A percentile compares a stretch with the other conserved stretches of the same genome.
phyloP scores from a whole-genome alignment of 2,888 invertebrate genomes.

The Tholera decimalis region DNA sequence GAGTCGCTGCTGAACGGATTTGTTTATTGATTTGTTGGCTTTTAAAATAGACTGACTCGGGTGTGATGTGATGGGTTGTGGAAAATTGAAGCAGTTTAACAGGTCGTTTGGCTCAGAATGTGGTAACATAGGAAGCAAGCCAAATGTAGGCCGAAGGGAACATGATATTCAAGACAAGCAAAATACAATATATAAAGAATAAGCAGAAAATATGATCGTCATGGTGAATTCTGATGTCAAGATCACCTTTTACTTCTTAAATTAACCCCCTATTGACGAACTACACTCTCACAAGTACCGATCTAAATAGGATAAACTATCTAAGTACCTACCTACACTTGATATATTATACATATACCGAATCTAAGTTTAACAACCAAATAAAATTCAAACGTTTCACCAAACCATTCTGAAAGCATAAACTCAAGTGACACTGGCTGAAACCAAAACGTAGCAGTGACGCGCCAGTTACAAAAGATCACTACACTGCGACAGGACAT shows the following conservation, averaged over 20 bases:
- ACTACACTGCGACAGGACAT: slow-evolving; percentile 21
- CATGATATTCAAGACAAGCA: neutral
- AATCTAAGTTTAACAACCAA: neutral
- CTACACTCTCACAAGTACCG: neutral
- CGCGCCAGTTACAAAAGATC: slow-evolving; percentile 37
- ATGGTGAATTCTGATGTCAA: too few species aligned
- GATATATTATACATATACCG: too few species aligned
- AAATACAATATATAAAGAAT: too few species aligned
- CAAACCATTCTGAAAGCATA: slow-evolving; percentile 33
- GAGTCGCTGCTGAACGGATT: slow-evolving; percentile 52
- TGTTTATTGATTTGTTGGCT: slow-evolving; percentile 58
- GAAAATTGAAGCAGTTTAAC: slow-evolving; percentile 23
- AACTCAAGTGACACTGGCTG: slow-evolving; percentile 21
- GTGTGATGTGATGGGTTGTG: slow-evolving; percentile 42
- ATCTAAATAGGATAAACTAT: neutral
- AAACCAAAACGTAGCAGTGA: slow-evolving; percentile 33
- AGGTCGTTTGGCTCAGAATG: neutral
- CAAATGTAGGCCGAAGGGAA: neutral
- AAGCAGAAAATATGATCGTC: too few species aligned
- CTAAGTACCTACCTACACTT: neutral
- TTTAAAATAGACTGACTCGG: slow-evolving; percentile 54
- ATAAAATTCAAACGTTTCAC: slow-evolving; percentile 13
- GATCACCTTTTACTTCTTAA: too few species aligned
- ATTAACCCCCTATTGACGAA: neutral
- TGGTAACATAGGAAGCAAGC: neutral